Evolutionary conservation across 2,797 vertebrate genomes (phyloP).

Genomic region (Sebastes variabilis): DNA sequence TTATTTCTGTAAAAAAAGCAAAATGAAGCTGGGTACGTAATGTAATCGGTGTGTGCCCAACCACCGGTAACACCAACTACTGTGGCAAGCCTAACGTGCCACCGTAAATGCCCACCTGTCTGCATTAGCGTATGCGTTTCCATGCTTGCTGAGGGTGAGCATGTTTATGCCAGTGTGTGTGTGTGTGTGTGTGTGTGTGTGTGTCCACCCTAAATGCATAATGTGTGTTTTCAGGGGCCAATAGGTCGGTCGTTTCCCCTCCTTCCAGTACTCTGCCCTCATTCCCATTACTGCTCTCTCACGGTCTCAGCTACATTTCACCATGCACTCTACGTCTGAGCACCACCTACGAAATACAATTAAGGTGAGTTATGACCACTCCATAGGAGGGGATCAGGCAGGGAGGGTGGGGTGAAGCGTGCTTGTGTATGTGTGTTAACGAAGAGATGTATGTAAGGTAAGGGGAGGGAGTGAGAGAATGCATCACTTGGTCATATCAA

Average conservation of each 20-base stretch:
- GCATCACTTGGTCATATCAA: constrained; percentile 32
- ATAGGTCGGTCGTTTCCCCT: constrained; percentile 43
- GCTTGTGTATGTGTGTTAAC: not conserved
- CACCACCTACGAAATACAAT: constrained; percentile 84
- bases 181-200: not conserved
- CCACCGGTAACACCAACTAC: too few relatives aligned
- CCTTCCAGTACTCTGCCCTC: constrained; percentile 51
- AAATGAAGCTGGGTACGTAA: too few relatives aligned
- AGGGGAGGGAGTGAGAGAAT: constrained; percentile 35
- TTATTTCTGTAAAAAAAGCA: too few relatives aligned
- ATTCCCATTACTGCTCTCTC: constrained; percentile 60
- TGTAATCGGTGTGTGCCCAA: rapidly evolving
- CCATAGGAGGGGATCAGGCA: constrained; percentile 41
- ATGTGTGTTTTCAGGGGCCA: constrained; percentile 59
- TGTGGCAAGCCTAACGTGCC: too few relatives aligned
- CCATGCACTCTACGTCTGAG: constrained; percentile 73
- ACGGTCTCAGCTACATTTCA: constrained; percentile 53
- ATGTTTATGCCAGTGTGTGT: not conserved
- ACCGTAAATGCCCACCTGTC: not conserved
- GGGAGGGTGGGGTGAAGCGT: constrained; percentile 25
- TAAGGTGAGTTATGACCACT: constrained; percentile 85
- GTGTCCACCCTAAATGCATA: constrained; percentile 38
- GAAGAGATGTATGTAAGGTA: constrained; percentile 12
- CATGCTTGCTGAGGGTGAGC: not conserved
- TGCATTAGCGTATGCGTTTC: not conserved